Evolutionary conservation across 92 coral and sea anemone species (phyloP).

Genomic region (Epizoanthus illoricatus): DNA sequence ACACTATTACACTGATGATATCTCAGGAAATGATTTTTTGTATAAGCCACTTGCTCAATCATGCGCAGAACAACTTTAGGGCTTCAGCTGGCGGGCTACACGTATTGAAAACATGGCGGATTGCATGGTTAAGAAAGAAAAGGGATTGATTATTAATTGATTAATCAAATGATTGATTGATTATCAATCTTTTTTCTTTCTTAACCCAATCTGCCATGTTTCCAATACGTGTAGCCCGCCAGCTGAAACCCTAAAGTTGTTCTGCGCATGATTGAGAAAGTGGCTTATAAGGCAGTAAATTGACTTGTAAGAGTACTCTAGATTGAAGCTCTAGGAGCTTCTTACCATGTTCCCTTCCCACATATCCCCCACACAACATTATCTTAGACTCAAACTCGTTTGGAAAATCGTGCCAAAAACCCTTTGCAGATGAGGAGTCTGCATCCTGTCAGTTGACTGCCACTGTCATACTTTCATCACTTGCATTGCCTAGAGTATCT

Average conservation of each 20-base stretch:
- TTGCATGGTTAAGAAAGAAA: too few relatives aligned
- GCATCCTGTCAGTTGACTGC: slow-evolving; percentile 64
- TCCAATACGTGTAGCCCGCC: too few relatives aligned
- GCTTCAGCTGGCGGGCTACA: too few relatives aligned
- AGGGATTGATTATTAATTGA: too few relatives aligned
- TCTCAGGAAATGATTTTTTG: slow-evolving; percentile 41
- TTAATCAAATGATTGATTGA: too few relatives aligned
- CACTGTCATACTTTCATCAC: slow-evolving; percentile 8
- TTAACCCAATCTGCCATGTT: too few relatives aligned
- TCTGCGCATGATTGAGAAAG: too few relatives aligned
- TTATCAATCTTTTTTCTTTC: too few relatives aligned
- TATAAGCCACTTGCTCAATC: too few relatives aligned
- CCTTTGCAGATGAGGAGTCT: slow-evolving; percentile 58
- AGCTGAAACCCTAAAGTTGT: too few relatives aligned
- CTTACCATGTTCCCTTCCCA: slow-evolving; percentile 61
- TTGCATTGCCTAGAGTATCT: slow-evolving; percentile 33
- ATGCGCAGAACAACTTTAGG: too few relatives aligned
- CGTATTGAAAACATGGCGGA: too few relatives aligned
- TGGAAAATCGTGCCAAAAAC: slow-evolving; percentile 40
- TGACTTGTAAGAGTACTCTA: slow-evolving; percentile 37
- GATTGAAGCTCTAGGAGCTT: slow-evolving; percentile 47
- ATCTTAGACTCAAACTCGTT: slow-evolving; percentile 30
- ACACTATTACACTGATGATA: slow-evolving; percentile 52
- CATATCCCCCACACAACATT: slow-evolving; percentile 59
- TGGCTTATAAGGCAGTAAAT: slow-evolving; percentile 46